Percentiles rank a stretch among this genome's conserved stretches.
phyloP scores from a whole-genome alignment of 2,888 invertebrate species.

The Drosophila vallismaia region DNA sequence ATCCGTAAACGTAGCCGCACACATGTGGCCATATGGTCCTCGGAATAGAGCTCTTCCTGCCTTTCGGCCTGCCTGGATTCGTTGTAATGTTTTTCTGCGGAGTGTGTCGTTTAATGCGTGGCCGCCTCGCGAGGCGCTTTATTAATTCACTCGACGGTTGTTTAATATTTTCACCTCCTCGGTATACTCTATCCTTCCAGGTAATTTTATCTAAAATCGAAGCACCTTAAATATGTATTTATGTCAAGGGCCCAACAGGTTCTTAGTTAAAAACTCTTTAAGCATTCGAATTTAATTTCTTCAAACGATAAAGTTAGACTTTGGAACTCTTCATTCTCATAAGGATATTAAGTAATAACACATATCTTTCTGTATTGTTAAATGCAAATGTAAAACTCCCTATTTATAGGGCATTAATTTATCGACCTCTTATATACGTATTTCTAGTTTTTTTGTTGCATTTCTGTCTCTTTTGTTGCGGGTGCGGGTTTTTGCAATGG shows the following conservation, averaged over 20 bases:
- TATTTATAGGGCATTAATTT: slow-evolving; percentile 15
- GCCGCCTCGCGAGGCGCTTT: slow-evolving; percentile 73
- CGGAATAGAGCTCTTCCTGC: slow-evolving; percentile 29
- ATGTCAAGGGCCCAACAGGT: no score
- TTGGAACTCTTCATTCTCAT: no score
- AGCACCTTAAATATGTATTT: no score
- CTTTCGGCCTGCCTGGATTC: slow-evolving; percentile 25
- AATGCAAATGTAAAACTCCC: no score
- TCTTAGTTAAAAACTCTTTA: no score
- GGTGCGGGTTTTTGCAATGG: slow-evolving; percentile 53
- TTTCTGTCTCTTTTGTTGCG: slow-evolving; percentile 49
- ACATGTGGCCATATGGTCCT: slow-evolving; percentile 32
- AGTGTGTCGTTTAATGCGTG: slow-evolving; percentile 75
- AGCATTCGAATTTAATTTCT: no score
- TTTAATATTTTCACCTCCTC: slow-evolving; percentile 63
- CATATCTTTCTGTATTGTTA: neutral
- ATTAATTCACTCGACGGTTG: slow-evolving; percentile 76
- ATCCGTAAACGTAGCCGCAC: slow-evolving; percentile 19
- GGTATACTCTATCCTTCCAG: neutral
- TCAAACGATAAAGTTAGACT: no score
- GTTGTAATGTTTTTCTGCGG: slow-evolving; percentile 40
- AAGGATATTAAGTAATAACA: no score
- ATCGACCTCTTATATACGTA: neutral
- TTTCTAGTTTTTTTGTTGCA: neutral
- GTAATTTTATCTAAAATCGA: no score